Evolutionary conservation across 2,888 invertebrate genomes (phyloP), one percentile per base, ranked within the genome.

Genomic region (Metellina segmentata): DNA sequence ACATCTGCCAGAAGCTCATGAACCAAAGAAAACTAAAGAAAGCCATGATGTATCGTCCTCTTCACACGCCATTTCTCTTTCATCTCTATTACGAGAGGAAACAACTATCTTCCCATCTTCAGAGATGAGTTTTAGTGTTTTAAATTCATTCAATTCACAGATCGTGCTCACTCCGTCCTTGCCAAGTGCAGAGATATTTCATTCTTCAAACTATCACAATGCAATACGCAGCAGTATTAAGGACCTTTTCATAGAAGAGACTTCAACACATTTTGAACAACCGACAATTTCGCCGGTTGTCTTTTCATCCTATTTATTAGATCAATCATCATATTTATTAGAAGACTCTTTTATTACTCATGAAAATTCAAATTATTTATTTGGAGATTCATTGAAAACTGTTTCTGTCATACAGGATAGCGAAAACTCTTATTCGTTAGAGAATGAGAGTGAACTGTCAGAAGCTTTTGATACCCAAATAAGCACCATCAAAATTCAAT

Each of bases 281-380:
- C 61, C 61, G 16, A 8, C 9, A 16, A 61, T 11, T 61, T 61
- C 61, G 16, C 61, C 61, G 61, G 61, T 61, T 7, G 61, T 16
- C 16, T 61, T 61, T 72, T 85, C 81, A 85, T 85, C 81, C n/a
- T 19, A 74, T 81, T 87, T 72, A 87, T 77, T 85, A 77, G 48
- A 72, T 19, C n/a, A 85, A 19, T 87, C 87, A 81, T 87, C 52
- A 52, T 19, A 83, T 83, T 85, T 77, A 85, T 87, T 79, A 69
- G 72, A 87, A 87, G 48, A 81, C 16, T 72, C 79, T 48, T n/a
- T 82, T 77, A 83, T 78, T 7, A 48, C 49, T 34, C 48, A 13
- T 49, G 78, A 78, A 78, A 52, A 78, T 16, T 52, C 78, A 78
- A 8, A 52, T 78, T 78, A 78, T 75, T 61, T 69, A 71, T 81